phyloP scores from a whole-genome alignment of 2,113 vertebrate species.

The Mustela lutreola region DNA sequence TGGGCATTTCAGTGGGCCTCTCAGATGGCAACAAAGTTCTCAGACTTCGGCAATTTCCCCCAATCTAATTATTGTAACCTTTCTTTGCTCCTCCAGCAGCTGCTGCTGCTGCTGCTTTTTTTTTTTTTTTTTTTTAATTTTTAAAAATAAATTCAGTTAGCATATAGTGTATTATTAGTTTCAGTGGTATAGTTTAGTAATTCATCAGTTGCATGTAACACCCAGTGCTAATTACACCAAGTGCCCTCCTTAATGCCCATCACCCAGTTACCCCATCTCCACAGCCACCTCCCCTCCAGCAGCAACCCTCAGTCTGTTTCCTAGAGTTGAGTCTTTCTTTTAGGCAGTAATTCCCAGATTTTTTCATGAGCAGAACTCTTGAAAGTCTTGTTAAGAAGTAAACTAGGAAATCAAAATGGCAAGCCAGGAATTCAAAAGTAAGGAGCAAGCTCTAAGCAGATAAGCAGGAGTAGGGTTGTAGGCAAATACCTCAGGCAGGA shows the following conservation, averaged over 20 bases:
- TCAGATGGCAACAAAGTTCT: neutral
- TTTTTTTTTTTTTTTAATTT: neutral
- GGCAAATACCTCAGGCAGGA: neutral
- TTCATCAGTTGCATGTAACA: neutral
- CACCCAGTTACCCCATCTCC: neutral
- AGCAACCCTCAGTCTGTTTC: neutral
- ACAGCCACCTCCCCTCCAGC: neutral
- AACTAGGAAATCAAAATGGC: neutral
- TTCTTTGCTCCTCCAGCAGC: neutral
- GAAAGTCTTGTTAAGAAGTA: neutral
- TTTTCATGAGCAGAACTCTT: neutral
- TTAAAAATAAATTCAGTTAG: neutral
- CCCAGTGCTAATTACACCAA: neutral
- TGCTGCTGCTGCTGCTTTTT: neutral
- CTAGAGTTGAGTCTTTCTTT: neutral
- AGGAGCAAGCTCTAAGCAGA: neutral
- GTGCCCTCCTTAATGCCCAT: neutral
- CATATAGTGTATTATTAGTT: neutral
- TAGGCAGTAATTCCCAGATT: neutral
- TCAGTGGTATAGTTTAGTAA: neutral
- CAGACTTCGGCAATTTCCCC: neutral
- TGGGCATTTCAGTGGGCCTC: neutral
- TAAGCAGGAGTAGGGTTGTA: neutral
- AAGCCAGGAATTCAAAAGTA: neutral
- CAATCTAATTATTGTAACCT: neutral